A percentile compares a stretch with the other conserved stretches of the same genome.
Conservation (phyloP, 2,113 vertebrate genomes). For the Podilymbus podiceps region DNA sequence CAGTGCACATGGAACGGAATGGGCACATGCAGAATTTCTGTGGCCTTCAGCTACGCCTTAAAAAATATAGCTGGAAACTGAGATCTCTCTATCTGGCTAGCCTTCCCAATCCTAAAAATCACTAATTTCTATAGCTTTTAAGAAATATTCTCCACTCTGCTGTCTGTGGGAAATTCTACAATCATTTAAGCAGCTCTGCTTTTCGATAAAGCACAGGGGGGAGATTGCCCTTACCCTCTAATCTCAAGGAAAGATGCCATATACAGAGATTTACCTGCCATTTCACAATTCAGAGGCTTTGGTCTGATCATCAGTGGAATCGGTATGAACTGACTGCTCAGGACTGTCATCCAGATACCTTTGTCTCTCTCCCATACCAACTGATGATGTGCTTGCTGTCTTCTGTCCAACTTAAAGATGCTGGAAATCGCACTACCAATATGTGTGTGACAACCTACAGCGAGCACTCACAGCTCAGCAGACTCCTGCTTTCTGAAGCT, state of each 20-base stretch:
- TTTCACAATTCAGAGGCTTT: neutral
- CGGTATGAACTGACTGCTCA: neutral
- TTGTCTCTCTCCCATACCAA: neutral
- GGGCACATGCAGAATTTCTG: accelerated
- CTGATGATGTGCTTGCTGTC: neutral
- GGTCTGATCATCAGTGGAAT: neutral
- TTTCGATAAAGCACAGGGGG: neutral
- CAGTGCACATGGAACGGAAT: neutral
- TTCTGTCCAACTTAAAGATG: neutral
- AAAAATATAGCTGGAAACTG: neutral
- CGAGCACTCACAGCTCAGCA: accelerated
- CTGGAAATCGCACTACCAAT: neutral
- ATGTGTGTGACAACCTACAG: neutral
- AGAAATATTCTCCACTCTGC: neutral
- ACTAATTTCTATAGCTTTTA: neutral
- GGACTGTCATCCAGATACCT: neutral
- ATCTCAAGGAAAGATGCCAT: neutral
- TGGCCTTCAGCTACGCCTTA: neutral
- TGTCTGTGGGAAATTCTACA: neutral
- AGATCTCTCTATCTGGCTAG: neutral
- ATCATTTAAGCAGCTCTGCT: neutral
- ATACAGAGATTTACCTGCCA: neutral
- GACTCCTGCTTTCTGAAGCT: neutral
- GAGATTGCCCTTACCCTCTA: neutral
- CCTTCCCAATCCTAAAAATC: neutral